Conservation (phyloP, 2,797 vertebrate genomes). For the Ptychadena robeensis region DNA sequence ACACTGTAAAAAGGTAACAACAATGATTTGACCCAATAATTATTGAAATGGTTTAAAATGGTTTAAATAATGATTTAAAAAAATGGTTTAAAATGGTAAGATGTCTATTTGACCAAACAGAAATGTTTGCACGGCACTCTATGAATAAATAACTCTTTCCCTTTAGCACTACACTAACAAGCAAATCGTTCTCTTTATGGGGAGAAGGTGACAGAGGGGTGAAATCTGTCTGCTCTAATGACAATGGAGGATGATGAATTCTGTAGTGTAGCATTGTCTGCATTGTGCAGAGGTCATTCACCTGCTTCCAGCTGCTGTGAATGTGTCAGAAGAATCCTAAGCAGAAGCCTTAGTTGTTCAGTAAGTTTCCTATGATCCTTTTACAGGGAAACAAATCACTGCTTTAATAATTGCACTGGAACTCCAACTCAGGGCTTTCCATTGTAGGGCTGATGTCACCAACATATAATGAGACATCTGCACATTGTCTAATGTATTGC, state of each 20-base stretch:
- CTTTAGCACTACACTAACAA: slow-evolving; percentile 33
- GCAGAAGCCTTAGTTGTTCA: slow-evolving; percentile 1
- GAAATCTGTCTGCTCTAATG: slow-evolving; percentile 52
- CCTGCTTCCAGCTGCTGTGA: slow-evolving; percentile 9
- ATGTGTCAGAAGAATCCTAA: slow-evolving; percentile 22
- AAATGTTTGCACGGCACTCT: neutral
- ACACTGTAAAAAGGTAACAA: too few relatives aligned
- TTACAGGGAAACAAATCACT: neutral
- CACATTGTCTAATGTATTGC: neutral
- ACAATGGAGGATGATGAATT: slow-evolving; percentile 49
- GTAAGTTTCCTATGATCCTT: neutral
- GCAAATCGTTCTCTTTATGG: slow-evolving; percentile 5
- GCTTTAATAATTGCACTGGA: too few relatives aligned
- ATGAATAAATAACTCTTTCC: slow-evolving; percentile 16
- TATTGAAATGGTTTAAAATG: too few relatives aligned
- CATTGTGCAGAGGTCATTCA: slow-evolving; percentile 28
- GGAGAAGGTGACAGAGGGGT: slow-evolving; percentile 44
- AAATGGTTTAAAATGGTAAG: neutral
- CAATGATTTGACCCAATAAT: too few relatives aligned
- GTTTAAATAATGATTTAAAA: neutral
- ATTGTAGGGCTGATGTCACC: too few relatives aligned
- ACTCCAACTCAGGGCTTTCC: too few relatives aligned
- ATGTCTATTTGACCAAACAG: neutral
- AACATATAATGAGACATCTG: neutral
- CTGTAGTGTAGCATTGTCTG: slow-evolving; percentile 31